Base-by-base conservation (phyloP, 2,797 vertebrate species). In the Urosaurus nigricauda region DNA sequence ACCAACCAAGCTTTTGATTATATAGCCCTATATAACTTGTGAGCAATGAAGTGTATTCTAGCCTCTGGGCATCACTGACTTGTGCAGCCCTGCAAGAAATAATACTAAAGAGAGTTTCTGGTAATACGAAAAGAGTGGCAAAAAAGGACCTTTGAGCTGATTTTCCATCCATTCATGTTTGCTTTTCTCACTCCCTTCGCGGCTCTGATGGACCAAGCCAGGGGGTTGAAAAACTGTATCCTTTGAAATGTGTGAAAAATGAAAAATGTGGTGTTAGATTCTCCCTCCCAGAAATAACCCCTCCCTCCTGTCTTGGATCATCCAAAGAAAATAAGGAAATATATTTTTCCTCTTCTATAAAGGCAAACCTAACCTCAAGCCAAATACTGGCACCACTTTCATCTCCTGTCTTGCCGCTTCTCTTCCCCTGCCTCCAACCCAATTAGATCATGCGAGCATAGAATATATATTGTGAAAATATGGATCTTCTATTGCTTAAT, bases 11-110 rank as follows among this genome's bases (percentile, higher is more conserved):
- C 80, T n/a, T 90, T 60, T 4, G 35, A 87, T 75, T 73, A 79
- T 58, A 79, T 51, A 88, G 73, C 40, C 92, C 26, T 88, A 13
- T 53, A 86, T 90, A 93, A 88, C 81, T 13, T 4, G 58, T 80
- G 47, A 91, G 53, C 1, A 79, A 68, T 86, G 92, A 94, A 86
- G 47, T 77, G 29, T 0, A 58, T 90, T 92, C 29, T 88, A 94
- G 89, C 88, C 81, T 90, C 84, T 92, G 84, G 90, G 90, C 79
- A 87, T 88, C 95, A 88, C 83, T 88, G 43, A 29, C 78, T 92
- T 92, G 47, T 91, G 73, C 43, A 93, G 73, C 58, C 78, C 85
- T 83, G 40, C 81, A 91, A 89, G 78, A 79, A 92, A 24, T 56
- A 93, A 88, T 21, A 43, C n/a, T 88, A 53, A 78, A 87, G 84